Evolutionary conservation across 2,888 invertebrate species (phyloP).

Genomic region (Parnassius mnemosyne): DNA sequence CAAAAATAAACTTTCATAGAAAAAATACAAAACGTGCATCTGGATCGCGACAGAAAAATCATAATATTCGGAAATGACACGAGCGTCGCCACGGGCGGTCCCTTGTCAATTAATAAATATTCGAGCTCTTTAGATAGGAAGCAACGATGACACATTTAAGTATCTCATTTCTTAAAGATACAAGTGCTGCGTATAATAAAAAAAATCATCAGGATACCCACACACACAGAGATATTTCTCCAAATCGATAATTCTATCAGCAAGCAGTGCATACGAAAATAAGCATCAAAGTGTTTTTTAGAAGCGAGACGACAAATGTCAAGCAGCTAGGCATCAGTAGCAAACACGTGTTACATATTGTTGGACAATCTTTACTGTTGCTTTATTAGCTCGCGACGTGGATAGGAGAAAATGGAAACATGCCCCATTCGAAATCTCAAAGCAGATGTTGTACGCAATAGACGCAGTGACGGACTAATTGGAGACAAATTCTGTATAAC

Average conservation of each 20-base stretch:
- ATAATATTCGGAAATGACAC: constrained; percentile 36
- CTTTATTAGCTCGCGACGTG: constrained; percentile 67
- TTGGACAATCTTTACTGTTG: constrained; percentile 75
- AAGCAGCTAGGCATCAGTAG: constrained; percentile 63
- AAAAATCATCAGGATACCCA: constrained; percentile 58
- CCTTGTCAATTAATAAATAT: constrained; percentile 52
- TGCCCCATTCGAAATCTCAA: constrained; percentile 54
- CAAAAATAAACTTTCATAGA: not conserved
- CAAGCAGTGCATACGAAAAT: constrained; percentile 73
- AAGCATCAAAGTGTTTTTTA: constrained; percentile 79
- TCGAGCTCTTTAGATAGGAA: constrained; percentile 68
- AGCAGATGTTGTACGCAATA: constrained; percentile 54
- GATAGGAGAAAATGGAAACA: constrained; percentile 63
- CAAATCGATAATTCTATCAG: constrained; percentile 77
- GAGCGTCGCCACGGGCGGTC: constrained; percentile 38
- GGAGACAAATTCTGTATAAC: constrained; percentile 47
- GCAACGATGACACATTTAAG: constrained; percentile 74
- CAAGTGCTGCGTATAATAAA: constrained; percentile 58
- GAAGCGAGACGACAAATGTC: constrained; percentile 73
- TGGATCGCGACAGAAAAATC: constrained; percentile 24
- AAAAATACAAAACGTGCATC: constrained; percentile 12
- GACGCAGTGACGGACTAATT: constrained; percentile 48
- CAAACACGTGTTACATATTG: constrained; percentile 78
- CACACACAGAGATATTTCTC: constrained; percentile 72
- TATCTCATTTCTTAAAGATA: constrained; percentile 66